phyloP scores from a whole-genome alignment of 2,888 invertebrate species.

The Eucera pruinosa region DNA sequence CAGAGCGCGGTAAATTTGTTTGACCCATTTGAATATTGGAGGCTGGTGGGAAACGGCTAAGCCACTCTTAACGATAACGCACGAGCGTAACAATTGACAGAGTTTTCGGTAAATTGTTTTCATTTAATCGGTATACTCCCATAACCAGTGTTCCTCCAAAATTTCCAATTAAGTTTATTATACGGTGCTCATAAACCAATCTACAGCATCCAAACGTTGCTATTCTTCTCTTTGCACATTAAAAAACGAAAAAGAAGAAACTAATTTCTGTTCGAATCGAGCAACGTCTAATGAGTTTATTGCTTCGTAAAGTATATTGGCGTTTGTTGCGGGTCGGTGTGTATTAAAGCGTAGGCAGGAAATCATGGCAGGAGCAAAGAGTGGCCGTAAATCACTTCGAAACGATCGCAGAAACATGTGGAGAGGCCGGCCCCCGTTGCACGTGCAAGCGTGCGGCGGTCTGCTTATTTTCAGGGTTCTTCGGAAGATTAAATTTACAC shows the following conservation, averaged over 20 bases:
- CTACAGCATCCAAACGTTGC: too few relatives aligned
- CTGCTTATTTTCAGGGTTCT: conserved; percentile 63
- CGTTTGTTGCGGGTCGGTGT: not conserved
- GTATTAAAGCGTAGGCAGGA: not conserved
- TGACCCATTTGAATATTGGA: not conserved
- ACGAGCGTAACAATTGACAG: too few relatives aligned
- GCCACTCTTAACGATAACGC: too few relatives aligned
- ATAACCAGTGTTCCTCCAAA: too few relatives aligned
- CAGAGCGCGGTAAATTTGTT: not conserved
- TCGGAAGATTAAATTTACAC: conserved; percentile 84
- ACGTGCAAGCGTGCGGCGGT: conserved; percentile 44
- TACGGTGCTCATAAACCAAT: too few relatives aligned
- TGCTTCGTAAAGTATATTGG: not conserved
- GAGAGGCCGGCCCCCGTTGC: conserved; percentile 12
- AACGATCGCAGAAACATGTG: conserved; percentile 24
- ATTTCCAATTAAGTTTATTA: too few relatives aligned
- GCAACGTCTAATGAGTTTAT: not conserved
- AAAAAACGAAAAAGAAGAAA: too few relatives aligned
- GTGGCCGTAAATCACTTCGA: conserved; percentile 10
- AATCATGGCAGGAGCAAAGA: not conserved
- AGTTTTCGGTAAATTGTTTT: not conserved
- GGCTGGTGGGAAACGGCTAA: too few relatives aligned
- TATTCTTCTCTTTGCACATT: too few relatives aligned
- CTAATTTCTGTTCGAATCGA: too few relatives aligned
- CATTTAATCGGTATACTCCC: too few relatives aligned